Evolutionary conservation across 2,797 vertebrate genomes (phyloP), one percentile per base, ranked within the genome.

Genomic region (Acrocephalus scirpaceus): DNA sequence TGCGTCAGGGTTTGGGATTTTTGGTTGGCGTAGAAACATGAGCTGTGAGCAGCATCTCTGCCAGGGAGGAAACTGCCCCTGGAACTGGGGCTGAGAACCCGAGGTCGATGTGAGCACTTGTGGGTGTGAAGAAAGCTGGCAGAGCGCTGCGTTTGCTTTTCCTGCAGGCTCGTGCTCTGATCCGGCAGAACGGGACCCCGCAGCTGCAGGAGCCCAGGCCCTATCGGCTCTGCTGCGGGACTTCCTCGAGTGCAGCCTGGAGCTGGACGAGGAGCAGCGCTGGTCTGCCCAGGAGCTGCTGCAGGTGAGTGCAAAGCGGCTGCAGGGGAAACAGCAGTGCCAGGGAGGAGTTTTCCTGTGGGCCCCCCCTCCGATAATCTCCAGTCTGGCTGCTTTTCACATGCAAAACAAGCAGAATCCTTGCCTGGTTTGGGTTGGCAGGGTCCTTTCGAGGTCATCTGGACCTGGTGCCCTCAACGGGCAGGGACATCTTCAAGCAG

Each of bases 171-270:
- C 38, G 74, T 96, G 98, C 95, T 98, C 48, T 54, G 60, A 99
- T 97, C 98, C 98, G 96, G 99, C 98, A 75, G 98, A 99, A 99
- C 7, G 98, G 98, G 48, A 64, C 30, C 25, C 74, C 48, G 19
- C 60, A 14, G 74, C 38, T 64, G 74, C 74, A 34, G 58, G 36
- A 62, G 58, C 73, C 73, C 30, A 3, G 36, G 30, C 58, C 21
- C 58, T 76, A 36, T 76, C 23, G 47, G 36, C 58, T n/a, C 73
- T 51, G 58, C 47, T 62, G 14, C 36, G 47, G 30, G 47, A 62
- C 73, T 76, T 42, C 45, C 30, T 76, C 36, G n/a, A 62, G 30
- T 17, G 73, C 58, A 62, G 73, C 58, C 73, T 62, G 73, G 72
- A 62, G 51, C 29, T 7, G 19, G 58, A 34, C 18, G 58, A 62